Base-by-base conservation (phyloP, 2,888 invertebrate species). In the Tortricodes alternella region DNA sequence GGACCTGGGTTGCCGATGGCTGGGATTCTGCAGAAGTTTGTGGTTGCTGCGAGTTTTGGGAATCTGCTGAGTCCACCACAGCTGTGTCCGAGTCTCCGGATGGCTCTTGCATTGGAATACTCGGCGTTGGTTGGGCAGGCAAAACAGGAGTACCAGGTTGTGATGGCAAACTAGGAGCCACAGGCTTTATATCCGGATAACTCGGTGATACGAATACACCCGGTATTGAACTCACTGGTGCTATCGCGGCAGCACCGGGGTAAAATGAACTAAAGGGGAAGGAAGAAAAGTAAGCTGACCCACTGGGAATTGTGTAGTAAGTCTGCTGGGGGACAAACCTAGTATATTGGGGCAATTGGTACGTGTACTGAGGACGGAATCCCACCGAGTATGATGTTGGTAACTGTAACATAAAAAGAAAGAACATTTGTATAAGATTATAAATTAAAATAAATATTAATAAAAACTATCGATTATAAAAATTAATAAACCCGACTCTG, bases 31-130 rank as follows among this genome's bases (percentile, higher is more conserved):
- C 15, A 19, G 55, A 21, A 41, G 62, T 2, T 63, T 71, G 68
- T 53, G 62, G 61, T 52, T 71, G 64, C 46, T 72, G 66, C 59
- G 76, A 73, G 19, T 70, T 60, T n/a, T 72, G 61, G 44, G 62
- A 71, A 18, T 88, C 85, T 2, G 86, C 83, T 3, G 89, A 87
- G 35, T 90, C 89, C 29, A 89, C 70, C 0, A 89, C 82, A n/a
- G 85, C 68, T 1, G 85, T 74, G 46, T 89, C 89, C 11, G 78
- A 70, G 49, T 88, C 88, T 3, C 83, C 83, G 0, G 71, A 60
- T 8, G 74, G 67, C 44, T 71, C 66, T 48, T 76, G 72, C 21
- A 71, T 52, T 1, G 79, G 73, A 7, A 46, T 38, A 39, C 59
- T 69, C 0, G 74, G 70, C 2, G 64, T 62, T 41, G 74, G 68